These are phyloP conservation scores for Lota lota DNA, from an alignment of 2,113 vertebrate genomes.

Conservation along the genomic window DNA sequence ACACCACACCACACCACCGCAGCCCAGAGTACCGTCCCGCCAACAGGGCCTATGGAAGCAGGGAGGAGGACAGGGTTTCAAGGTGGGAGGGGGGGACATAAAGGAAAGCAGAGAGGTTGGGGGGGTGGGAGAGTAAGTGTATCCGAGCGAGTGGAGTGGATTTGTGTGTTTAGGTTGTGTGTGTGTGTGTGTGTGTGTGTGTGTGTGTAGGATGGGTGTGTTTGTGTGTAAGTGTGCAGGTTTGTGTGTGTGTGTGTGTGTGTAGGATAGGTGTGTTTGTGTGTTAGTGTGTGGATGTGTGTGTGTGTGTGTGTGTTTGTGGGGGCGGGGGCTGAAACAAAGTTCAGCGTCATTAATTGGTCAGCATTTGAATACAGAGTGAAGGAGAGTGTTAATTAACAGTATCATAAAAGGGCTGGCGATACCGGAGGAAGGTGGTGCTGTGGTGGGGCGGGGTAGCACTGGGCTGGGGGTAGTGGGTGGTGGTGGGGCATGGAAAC, in stretches of 20 bases:
- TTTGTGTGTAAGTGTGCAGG: too few species aligned
- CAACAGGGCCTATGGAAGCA: constrained; percentile 31
- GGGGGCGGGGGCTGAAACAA: constrained; percentile 49
- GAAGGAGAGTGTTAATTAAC: constrained; percentile 82
- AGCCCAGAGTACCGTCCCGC: too few species aligned
- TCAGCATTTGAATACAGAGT: constrained; percentile 85
- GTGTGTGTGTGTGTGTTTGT: constrained; percentile 21
- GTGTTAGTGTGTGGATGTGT: constrained; percentile 42
- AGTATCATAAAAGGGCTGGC: constrained; percentile 77
- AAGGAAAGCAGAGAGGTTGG: too few species aligned
- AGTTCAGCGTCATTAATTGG: constrained; percentile 85
- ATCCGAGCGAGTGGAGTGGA: too few species aligned
- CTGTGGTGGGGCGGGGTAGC: neutral
- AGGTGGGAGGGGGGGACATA: constrained; percentile 42
- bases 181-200: too few species aligned
- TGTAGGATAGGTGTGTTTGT: too few species aligned
- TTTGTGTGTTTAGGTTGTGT: too few species aligned
- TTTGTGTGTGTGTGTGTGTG: too few species aligned
- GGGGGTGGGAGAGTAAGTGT: too few species aligned
- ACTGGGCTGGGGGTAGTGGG: constrained; percentile 48
- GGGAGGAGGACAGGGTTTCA: neutral
- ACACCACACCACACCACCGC: constrained; percentile 27
- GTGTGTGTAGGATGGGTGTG: too few species aligned
- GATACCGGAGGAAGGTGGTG: too few species aligned
- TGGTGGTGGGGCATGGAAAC: constrained; percentile 25